Percentiles rank a stretch among this genome's conserved stretches.
Evolutionary conservation across 2,113 vertebrate species (phyloP).

Genomic region (Lepus americanus): DNA sequence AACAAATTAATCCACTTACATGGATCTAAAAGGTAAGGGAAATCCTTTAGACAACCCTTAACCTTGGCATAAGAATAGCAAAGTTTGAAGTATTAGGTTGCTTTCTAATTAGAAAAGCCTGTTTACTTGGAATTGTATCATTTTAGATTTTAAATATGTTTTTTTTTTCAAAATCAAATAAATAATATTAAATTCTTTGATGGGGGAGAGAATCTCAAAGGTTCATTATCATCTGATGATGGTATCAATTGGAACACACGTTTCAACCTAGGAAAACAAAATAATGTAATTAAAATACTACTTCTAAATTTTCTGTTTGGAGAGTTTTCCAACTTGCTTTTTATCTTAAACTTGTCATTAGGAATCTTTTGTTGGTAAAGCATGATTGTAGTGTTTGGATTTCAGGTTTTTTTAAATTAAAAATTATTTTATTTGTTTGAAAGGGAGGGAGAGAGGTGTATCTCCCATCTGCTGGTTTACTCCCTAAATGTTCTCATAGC

Average conservation of each 20-base stretch:
- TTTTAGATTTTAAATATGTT: slow-evolving; percentile 60
- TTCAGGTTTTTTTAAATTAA: slow-evolving; percentile 20
- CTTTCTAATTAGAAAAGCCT: slow-evolving; percentile 57
- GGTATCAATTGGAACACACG: slow-evolving; percentile 58
- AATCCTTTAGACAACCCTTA: slow-evolving; percentile 61
- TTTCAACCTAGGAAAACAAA: slow-evolving; percentile 66
- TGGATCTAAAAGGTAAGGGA: slow-evolving; percentile 29
- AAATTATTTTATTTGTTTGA: too few relatives aligned
- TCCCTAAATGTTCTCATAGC: too few relatives aligned
- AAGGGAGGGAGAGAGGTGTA: too few relatives aligned
- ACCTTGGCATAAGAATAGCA: slow-evolving; percentile 51
- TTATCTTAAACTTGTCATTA: slow-evolving; percentile 48
- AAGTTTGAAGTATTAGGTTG: slow-evolving; percentile 40
- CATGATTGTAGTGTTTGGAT: slow-evolving; percentile 45
- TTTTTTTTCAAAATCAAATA: background rate
- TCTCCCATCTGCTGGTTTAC: too few relatives aligned
- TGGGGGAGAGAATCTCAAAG: slow-evolving; percentile 40
- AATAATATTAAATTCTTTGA: slow-evolving; percentile 54
- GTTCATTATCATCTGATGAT: slow-evolving; percentile 54
- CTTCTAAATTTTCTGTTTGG: slow-evolving; percentile 62
- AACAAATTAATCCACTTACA: slow-evolving; percentile 43
- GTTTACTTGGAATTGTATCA: slow-evolving; percentile 59
- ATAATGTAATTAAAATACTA: slow-evolving; percentile 62
- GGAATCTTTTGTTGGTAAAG: slow-evolving; percentile 51
- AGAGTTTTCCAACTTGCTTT: slow-evolving; percentile 43